A percentile compares a stretch with the other conserved stretches of the same genome.
Evolutionary conservation across 2,113 vertebrate genomes (phyloP).

Genomic region (Symphodus melops): DNA sequence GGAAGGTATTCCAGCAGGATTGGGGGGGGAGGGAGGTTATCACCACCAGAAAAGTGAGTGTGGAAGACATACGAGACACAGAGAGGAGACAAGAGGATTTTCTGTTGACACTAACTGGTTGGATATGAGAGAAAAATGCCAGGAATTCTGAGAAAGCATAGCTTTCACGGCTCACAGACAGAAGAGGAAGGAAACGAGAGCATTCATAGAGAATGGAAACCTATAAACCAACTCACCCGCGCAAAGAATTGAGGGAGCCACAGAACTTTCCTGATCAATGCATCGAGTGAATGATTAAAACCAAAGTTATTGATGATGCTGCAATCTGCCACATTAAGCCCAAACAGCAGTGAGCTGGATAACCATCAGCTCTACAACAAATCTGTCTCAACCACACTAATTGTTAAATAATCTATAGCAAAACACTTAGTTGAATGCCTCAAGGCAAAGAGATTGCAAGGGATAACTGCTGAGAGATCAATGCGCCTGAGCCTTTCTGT

Average conservation of each 20-base stretch:
- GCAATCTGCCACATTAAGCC: not conserved
- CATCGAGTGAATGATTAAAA: not conserved
- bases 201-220: constrained; percentile 39
- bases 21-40: constrained; percentile 38
- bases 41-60: constrained; percentile 42
- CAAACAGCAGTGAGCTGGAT: constrained; percentile 2
- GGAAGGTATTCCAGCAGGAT: constrained; percentile 60
- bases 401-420: constrained; percentile 1
- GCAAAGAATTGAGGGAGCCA: constrained; percentile 6
- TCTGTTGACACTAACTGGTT: constrained; percentile 70
- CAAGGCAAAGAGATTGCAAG: not conserved
- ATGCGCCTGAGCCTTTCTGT: constrained; percentile 47
- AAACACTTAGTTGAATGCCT: constrained; percentile 5
- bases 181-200: constrained; percentile 58
- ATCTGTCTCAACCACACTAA: constrained; percentile 14
- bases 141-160: constrained; percentile 80
- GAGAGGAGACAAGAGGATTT: constrained; percentile 67
- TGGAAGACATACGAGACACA: constrained; percentile 49
- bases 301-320: not conserved
- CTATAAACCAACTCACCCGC: constrained; percentile 16
- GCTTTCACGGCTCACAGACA: constrained; percentile 51
- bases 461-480: not conserved
- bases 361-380: not conserved
- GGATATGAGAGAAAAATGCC: constrained; percentile 75
- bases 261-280: constrained; percentile 31